Base-by-base conservation (phyloP, 2,797 vertebrate genomes). In the Melanotaenia maccullochi region DNA sequence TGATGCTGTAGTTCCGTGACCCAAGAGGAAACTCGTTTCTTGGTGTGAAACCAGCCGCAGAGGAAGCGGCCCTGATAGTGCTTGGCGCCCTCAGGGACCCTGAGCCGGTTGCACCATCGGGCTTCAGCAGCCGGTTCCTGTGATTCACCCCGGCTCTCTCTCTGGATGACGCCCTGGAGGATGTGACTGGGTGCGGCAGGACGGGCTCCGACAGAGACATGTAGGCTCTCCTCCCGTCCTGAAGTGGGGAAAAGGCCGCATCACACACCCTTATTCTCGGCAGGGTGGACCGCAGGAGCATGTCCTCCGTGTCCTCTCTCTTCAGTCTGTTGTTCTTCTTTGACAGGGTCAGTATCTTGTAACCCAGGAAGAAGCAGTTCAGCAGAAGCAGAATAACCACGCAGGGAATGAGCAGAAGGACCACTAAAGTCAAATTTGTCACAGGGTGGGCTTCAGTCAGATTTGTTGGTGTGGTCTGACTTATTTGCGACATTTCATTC, bases 311-410 rank as follows among this genome's bases (percentile, higher is more conserved):
- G 60, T 79, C 82, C 70, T 40, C 78, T 12, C 79, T 82, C 65
- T n/a, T 52, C 47, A 57, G 68, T 20, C 70, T 62, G 62, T 33
- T 62, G 57, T n/a, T 88, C 76, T 55, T 86, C 82, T 83, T 83
- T 0, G 88, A 90, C 61, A 92, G 49, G 62, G 81, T 28, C 16
- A 93, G 65, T 3, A 95, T 52, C 75, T 95, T 95, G 89, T 95
- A 94, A 0, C 90, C 92, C 75, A 96, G 80, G 71, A 96, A 90
- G 66, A 96, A 59, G 65, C 95, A 94, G 90, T 95, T 95, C 1
- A 96, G 81, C 64, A 96, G 82, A 0, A 95, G 87, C 71, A 96
- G 91, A 1, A 94, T 52, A 2, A 96, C 78, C 38, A 96, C 94
- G 20, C 92, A 95, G 14, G 95, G 95, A 3, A 94, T 87, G 52